These are phyloP conservation scores for Latrodectus elegans DNA, from an alignment of 2,888 invertebrate genomes.

Conservation along the genomic window DNA sequence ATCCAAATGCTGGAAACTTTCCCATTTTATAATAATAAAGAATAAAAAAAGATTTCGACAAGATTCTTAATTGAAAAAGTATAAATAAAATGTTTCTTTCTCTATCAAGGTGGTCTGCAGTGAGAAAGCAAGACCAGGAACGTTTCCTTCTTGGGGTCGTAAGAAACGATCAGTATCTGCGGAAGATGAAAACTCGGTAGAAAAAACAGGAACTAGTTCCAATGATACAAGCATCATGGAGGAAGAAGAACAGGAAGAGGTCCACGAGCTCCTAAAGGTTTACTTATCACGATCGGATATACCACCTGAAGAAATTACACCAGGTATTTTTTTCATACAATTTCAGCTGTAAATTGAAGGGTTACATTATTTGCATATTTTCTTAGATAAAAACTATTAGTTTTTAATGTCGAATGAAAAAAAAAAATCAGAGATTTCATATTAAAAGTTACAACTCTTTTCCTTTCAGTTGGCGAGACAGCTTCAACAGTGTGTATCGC, in stretches of 20 bases:
- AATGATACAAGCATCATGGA: constrained; percentile 22
- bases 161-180: constrained; percentile 55
- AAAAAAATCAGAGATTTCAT: too few relatives aligned
- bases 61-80: too few relatives aligned
- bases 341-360: not conserved
- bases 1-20: too few relatives aligned
- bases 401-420: too few relatives aligned
- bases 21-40: too few relatives aligned
- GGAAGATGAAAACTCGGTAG: not conserved
- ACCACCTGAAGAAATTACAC: constrained; percentile 63
- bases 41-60: too few relatives aligned
- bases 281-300: constrained; percentile 72
- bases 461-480: constrained; percentile 34
- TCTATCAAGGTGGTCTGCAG: constrained; percentile 70
- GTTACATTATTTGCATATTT: not conserved
- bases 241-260: constrained; percentile 71
- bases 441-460: not conserved
- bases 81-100: not conserved
- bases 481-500: constrained; percentile 81
- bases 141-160: constrained; percentile 72
- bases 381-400: not conserved
- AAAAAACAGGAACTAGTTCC: not conserved
- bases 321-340: constrained; percentile 13
- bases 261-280: constrained; percentile 71
- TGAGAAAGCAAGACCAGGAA: constrained; percentile 69